Evolutionary conservation across 2,888 invertebrate species (phyloP), one percentile per base, ranked within the genome.

Genomic region (Tethea ocularis): DNA sequence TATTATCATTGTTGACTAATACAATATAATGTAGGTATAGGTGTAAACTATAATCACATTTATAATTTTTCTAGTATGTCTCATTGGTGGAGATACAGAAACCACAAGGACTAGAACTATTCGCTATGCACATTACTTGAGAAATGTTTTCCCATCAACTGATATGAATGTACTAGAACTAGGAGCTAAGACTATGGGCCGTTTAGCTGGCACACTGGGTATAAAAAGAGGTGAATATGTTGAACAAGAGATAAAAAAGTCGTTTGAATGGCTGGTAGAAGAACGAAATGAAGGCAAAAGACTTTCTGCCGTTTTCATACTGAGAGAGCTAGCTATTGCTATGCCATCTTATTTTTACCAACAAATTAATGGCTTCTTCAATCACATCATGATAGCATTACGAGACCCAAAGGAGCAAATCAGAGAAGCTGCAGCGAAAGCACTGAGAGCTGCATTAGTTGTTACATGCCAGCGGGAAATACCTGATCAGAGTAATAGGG

Each of bases 341-440:
- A 97, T 99, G 93, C 99, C 99, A 0, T 98, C 99, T 24, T 98
- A 98, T 85, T 99, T 99, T 87, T 99, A 97, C 82, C 98, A 98
- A 85, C 97, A 98, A 88, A 97, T 98, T 2, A 96, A 97, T 57
- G 96, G 96, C 24, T 98, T 98, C 85, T 98, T 99, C 78, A 98
- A 98, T 68, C 95, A 97, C 57, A 98, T 99, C 58, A 97, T 98
- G 83, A 96, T 96, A 83, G 98, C 98, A 0, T 95, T 99, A 26
- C 94, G 97, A 71, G 99, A 99, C 89, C 96, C 97, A 0, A 99
- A 98, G 88, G 96, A 98, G 2, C 95, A 96, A 20, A 97, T 99
- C 60, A 94, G 99, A 55, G 98, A 99, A 85, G 97, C 97, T 7
- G 98, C 98, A 1, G 98, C 98, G 0, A 97, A 98, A 75, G 98